Evolutionary conservation across 2,888 invertebrate species (phyloP).

Genomic region (Pecten maximus): DNA sequence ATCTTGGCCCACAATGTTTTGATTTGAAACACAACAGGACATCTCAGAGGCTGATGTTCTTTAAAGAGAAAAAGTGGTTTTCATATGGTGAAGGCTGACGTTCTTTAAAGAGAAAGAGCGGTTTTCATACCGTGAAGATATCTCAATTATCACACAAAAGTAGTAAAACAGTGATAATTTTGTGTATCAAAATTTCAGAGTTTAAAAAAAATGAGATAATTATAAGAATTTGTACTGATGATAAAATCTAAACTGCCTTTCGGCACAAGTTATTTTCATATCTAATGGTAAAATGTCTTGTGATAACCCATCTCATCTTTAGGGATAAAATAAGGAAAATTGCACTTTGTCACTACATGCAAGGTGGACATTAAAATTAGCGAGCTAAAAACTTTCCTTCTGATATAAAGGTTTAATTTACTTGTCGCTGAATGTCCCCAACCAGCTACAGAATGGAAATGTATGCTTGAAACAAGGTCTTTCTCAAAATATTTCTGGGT

Average conservation of each 20-base stretch:
- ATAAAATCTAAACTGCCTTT: too few species aligned
- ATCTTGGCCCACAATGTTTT: neutral
- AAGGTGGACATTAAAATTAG: too few species aligned
- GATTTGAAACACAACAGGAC: neutral
- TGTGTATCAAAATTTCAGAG: neutral
- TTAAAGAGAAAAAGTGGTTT: neutral
- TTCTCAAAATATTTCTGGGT: too few species aligned
- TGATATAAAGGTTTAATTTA: too few species aligned
- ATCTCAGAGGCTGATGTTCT: neutral
- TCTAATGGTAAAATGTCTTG: neutral
- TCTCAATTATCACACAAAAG: neutral
- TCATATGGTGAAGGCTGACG: neutral
- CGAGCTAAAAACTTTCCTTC: too few species aligned
- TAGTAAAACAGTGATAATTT: neutral
- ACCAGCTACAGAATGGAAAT: too few species aligned
- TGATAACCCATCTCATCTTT: neutral
- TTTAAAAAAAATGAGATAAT: neutral
- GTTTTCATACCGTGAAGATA: neutral
- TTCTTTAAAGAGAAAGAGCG: neutral
- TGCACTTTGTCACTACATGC: neutral
- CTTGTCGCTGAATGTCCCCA: too few species aligned
- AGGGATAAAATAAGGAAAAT: neutral
- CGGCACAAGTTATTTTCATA: neutral
- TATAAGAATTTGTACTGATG: neutral
- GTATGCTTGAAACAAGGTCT: too few species aligned